A percentile compares a stretch with the other conserved stretches of the same genome.
Evolutionary conservation across 2,888 invertebrate species (phyloP).

Genomic region (Polymixis flavicincta): DNA sequence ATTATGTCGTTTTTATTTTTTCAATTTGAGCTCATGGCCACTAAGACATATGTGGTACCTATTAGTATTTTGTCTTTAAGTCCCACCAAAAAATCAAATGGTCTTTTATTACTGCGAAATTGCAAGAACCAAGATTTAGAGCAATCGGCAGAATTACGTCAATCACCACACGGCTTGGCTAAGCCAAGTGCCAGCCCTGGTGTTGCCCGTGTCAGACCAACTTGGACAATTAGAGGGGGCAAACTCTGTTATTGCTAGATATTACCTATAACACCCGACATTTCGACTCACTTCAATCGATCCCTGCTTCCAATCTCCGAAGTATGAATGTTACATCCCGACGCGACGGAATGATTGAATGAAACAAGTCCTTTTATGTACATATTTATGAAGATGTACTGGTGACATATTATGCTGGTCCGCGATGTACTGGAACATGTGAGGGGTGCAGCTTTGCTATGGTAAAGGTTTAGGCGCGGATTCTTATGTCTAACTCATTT

Average conservation of each 20-base stretch:
- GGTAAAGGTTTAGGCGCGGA: neutral
- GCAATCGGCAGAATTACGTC: neutral
- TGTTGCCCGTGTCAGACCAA: conserved; percentile 48
- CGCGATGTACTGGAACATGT: neutral
- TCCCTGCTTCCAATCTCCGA: conserved; percentile 35
- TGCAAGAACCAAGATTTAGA: neutral
- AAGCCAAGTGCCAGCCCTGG: conserved; percentile 50
- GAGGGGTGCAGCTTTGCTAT: conserved; percentile 1
- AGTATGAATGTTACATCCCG: conserved; percentile 56
- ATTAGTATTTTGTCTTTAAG: neutral
- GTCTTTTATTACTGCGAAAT: neutral
- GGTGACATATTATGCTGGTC: conserved; percentile 17
- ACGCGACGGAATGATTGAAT: conserved; percentile 40
- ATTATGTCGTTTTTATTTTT: neutral
- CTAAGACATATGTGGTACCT: neutral
- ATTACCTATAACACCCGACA: conserved; percentile 36
- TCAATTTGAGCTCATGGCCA: no score
- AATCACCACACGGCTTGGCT: neutral
- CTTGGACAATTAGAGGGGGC: conserved; percentile 61
- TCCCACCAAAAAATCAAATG: neutral
- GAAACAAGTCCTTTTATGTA: conserved; percentile 25
- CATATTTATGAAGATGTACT: conserved; percentile 45
- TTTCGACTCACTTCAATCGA: conserved; percentile 24
- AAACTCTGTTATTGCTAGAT: conserved; percentile 56
- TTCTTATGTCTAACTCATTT: neutral